These are phyloP conservation scores for Orthosia gracilis DNA, from an alignment of 2,888 invertebrate genomes.

Conservation along the genomic window DNA sequence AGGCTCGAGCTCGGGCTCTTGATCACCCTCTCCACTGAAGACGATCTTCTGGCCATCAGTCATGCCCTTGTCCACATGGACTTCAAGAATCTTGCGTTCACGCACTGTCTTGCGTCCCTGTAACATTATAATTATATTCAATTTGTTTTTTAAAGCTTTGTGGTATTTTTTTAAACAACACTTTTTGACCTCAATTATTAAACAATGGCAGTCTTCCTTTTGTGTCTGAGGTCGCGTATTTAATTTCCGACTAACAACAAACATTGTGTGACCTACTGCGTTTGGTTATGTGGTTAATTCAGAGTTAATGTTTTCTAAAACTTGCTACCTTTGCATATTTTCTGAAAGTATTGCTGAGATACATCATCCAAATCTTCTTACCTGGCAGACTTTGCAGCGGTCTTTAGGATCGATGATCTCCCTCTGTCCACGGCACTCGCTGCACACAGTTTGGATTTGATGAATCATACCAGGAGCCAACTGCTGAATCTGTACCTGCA, in stretches of 20 bases:
- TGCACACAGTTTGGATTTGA: slow-evolving; percentile 97
- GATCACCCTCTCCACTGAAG: slow-evolving; percentile 98
- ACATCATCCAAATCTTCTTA: slow-evolving; percentile 56
- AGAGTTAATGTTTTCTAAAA: background rate
- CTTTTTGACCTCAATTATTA: slow-evolving; percentile 14
- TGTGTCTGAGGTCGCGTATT: background rate
- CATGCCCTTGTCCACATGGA: slow-evolving; percentile 99
- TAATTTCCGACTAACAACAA: background rate
- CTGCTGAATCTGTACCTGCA: slow-evolving; percentile 93
- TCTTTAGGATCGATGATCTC: slow-evolving; percentile 97
- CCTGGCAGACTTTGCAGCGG: slow-evolving; percentile 97
- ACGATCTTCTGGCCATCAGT: slow-evolving; percentile 98
- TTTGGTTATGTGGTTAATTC: background rate
- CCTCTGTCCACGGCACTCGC: slow-evolving; percentile 96
- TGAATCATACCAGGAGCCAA: slow-evolving; percentile 94
- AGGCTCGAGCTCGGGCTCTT: slow-evolving; percentile 97
- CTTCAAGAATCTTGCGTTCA: slow-evolving; percentile 98
- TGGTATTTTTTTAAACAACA: slow-evolving; percentile 8
- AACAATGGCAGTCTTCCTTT: slow-evolving; percentile 23
- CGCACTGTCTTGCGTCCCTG: slow-evolving; percentile 96
- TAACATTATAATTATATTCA: slow-evolving; percentile 29
- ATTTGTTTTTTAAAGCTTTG: background rate
- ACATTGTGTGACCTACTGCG: background rate
- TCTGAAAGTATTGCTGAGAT: background rate
- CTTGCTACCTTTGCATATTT: background rate